A percentile compares a stretch with the other conserved stretches of the same genome.
Conservation (phyloP, 2,888 invertebrate species). For the Arrhopalites spinosus region DNA sequence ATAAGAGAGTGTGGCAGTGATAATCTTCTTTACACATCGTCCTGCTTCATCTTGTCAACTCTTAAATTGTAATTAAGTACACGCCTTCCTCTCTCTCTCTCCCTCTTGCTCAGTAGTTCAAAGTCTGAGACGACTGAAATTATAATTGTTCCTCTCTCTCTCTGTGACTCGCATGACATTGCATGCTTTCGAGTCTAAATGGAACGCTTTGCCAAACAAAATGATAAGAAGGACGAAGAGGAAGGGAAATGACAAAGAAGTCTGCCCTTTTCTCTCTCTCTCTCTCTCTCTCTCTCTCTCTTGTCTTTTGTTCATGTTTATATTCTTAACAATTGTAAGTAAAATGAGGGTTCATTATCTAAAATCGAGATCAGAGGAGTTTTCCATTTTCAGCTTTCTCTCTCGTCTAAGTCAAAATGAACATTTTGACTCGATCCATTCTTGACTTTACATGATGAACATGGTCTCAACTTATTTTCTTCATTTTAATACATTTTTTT, state of each 20-base stretch:
- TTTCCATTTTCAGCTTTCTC: neutral
- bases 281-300: neutral
- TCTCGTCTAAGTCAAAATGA: neutral
- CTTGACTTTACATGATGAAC: neutral
- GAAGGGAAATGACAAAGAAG: neutral
- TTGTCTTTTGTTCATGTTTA: neutral
- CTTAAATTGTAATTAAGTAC: neutral
- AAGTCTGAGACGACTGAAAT: neutral
- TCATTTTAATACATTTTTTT: neutral
- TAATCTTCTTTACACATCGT: neutral
- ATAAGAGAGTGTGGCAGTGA: neutral
- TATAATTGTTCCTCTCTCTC: neutral
- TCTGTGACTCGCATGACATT: neutral
- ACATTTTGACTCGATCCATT: no score
- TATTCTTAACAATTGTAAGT: no score
- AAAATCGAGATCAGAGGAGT: no score
- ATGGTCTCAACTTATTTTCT: neutral
- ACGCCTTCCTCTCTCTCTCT: neutral
- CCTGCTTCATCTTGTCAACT: neutral
- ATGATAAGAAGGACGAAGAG: neutral
- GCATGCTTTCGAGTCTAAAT: neutral
- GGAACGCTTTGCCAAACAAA: neutral
- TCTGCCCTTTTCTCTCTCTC: neutral
- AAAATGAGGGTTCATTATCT: neutral
- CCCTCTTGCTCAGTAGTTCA: neutral